These are phyloP conservation scores for Alentia gelatinosa DNA, from an alignment of 2,888 invertebrate genomes.

Conservation along the genomic window DNA sequence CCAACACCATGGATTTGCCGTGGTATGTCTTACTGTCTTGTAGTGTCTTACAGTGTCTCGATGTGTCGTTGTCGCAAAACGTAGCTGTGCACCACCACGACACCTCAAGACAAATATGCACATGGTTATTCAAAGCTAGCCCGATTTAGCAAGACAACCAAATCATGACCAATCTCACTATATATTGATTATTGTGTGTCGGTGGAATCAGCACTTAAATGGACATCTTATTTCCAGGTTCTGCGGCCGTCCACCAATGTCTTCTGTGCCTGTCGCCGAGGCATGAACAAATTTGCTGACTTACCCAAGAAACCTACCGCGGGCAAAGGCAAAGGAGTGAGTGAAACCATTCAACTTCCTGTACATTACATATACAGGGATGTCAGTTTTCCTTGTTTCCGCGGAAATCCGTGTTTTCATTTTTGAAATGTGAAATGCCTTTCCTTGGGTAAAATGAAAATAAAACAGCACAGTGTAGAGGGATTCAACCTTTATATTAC, in stretches of 20 bases:
- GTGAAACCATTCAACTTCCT: background rate
- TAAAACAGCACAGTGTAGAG: background rate
- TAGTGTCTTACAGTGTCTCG: no score
- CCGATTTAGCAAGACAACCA: background rate
- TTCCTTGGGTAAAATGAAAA: background rate
- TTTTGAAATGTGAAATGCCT: background rate
- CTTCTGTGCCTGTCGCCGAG: background rate
- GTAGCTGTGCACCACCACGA: background rate
- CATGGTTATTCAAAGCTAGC: background rate
- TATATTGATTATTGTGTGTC: background rate
- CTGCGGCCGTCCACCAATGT: background rate
- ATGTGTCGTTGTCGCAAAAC: no score
- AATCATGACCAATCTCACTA: background rate
- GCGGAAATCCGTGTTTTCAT: background rate
- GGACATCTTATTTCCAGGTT: background rate
- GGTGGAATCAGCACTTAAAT: background rate
- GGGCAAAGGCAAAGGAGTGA: conserved; percentile 29
- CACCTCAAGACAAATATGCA: background rate
- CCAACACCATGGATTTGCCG: no score
- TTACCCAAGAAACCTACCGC: background rate
- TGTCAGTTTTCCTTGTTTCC: no score
- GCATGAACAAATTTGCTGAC: background rate
- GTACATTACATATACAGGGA: no score
- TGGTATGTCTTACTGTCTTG: no score
- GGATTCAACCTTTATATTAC: background rate